Evolutionary conservation across 2,797 vertebrate species (phyloP).

Genomic region (Glossophaga mutica): DNA sequence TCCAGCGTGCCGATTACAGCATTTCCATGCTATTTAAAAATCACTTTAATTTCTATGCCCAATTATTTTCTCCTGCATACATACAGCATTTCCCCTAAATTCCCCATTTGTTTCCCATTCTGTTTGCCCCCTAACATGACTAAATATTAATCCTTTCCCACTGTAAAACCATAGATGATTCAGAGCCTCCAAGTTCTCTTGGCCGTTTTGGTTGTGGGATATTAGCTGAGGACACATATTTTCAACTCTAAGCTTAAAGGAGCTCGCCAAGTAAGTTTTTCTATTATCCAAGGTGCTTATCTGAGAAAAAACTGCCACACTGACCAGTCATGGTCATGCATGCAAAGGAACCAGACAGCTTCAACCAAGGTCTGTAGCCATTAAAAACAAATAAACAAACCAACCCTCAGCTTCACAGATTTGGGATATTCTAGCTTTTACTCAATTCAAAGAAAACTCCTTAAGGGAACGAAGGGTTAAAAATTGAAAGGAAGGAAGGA

Average conservation of each 20-base stretch:
- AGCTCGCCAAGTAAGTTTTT: neutral
- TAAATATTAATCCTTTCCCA: constrained; percentile 81
- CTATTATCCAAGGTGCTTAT: constrained; percentile 15
- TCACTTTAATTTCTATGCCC: constrained; percentile 66
- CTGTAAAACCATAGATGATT: constrained; percentile 65
- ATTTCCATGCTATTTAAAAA: constrained; percentile 55
- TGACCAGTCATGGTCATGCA: neutral
- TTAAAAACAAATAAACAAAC: neutral
- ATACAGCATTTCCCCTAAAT: constrained; percentile 76
- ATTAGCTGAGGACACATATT: neutral
- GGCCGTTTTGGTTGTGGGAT: neutral
- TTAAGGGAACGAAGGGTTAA: neutral
- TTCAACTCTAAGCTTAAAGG: neutral
- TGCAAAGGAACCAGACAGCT: neutral
- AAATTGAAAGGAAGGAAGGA: neutral
- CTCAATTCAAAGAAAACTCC: neutral
- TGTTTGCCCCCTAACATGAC: constrained; percentile 70
- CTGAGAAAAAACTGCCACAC: neutral
- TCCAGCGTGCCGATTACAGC: constrained; percentile 45
- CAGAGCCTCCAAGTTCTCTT: constrained; percentile 30
- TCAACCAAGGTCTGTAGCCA: neutral
- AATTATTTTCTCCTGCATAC: constrained; percentile 74
- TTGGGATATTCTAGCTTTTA: neutral
- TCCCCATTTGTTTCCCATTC: constrained; percentile 74
- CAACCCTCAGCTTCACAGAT: neutral